Evolutionary conservation across 2,888 invertebrate species (phyloP), one percentile per base, ranked within the genome.

Genomic region (Muschampia plurimacula): DNA sequence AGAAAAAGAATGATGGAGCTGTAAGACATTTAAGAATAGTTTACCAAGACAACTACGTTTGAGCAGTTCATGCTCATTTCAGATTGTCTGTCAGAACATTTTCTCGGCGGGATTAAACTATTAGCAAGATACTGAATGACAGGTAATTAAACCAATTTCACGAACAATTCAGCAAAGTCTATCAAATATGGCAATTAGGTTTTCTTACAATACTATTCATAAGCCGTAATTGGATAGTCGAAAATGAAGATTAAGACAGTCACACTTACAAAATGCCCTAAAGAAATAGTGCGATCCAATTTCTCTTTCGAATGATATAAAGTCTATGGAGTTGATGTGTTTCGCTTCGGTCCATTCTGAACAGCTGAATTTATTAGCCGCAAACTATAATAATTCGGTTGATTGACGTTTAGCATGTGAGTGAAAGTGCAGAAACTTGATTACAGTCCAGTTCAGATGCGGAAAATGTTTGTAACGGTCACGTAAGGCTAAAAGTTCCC

Each of bases 351-450:
- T 83, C 80, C 77, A 84, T 81, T 83, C 83, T 77, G 78, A 77
- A 78, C 78, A 78, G 80, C 75, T 74, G 77, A 76, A 79, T 83
- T 84, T 82, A 85, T 80, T 80, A 80, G 77, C 78, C 80, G 81
- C 82, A 81, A 82, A 81, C 77, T 76, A 77, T 79, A 77, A 76
- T 79, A 77, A 69, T 77, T 78, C 72, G 72, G 78, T 81, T 84
- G 85, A 89, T 84, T 82, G 83, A 78, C 78, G 82, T 75, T 80
- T 79, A 80, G 76, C 86, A 83, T 85, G 85, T 82, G 70, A 83
- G 83, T 81, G 84, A 84, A 84, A 84, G 81, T 80, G 77, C 67
- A 73, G 72, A 32, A 67, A 72, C 62, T 72, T 67, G 72, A 46
- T 67, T 72, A 67, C 60, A 67, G 67, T 15, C 28, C 49, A 72